phyloP scores from a whole-genome alignment of 2,888 invertebrate genomes.

The Ormyrus pomaceus region DNA sequence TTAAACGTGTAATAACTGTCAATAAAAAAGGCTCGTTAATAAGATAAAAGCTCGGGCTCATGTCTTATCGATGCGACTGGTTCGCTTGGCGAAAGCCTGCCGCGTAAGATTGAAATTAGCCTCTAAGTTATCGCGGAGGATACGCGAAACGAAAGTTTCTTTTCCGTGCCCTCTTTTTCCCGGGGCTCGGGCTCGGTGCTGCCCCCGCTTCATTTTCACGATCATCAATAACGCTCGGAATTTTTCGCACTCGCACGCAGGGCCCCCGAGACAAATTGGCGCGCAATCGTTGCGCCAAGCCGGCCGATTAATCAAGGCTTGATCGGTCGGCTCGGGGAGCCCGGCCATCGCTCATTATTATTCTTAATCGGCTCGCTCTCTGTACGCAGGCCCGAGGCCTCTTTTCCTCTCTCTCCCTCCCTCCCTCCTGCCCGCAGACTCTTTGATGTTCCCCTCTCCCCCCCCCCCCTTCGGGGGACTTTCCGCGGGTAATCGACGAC shows the following conservation, averaged over 20 bases:
- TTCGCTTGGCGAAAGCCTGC: not conserved
- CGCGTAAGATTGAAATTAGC: conserved; percentile 29
- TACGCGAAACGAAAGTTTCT: not conserved
- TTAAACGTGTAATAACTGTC: conserved; percentile 32
- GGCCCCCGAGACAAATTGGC: conserved; percentile 47
- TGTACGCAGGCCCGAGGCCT: conserved; percentile 20
- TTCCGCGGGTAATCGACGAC: conserved; percentile 37
- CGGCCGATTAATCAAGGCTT: conserved; percentile 57
- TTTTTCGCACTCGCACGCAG: conserved; percentile 47
- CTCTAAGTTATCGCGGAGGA: not conserved
- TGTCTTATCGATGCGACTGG: conserved; percentile 29
- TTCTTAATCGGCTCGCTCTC: conserved; percentile 58
- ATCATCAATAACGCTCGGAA: conserved; percentile 58
- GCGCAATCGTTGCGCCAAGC: conserved; percentile 48
- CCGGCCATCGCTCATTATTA: conserved; percentile 57
- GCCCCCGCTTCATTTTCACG: conserved; percentile 39
- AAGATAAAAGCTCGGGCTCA: conserved; percentile 24
- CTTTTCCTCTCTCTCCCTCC: not conserved
- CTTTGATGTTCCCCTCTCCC: conserved; percentile 43
- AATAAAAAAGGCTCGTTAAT: conserved; percentile 34
- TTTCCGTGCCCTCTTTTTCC: conserved; percentile 16
- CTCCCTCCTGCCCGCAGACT: not conserved
- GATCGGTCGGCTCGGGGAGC: conserved; percentile 52
- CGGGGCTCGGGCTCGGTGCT: not conserved
- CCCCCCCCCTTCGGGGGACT: conserved; percentile 9